Percentiles rank a stretch among this genome's conserved stretches.
Conservation (phyloP, 2,797 vertebrate species). For the Mareca penelope region DNA sequence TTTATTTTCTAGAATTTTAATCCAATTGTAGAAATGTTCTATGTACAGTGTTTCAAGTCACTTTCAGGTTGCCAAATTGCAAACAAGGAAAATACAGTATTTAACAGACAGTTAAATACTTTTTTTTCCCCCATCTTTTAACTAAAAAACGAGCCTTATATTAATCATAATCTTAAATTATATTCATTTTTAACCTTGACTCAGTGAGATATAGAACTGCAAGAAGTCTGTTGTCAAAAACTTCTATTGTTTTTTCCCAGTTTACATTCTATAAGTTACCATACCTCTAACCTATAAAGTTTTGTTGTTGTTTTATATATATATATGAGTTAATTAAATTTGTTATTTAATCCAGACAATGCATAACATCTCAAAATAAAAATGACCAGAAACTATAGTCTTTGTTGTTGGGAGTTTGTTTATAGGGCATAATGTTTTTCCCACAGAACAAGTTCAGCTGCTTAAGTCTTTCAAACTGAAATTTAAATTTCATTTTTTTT, state of each 20-base stretch:
- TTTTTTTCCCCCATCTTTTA: not conserved
- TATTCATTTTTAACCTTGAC: not conserved
- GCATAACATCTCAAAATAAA: not conserved
- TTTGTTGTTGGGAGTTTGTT: not conserved
- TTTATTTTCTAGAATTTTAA: slow-evolving; percentile 32
- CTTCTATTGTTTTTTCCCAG: fast-evolving
- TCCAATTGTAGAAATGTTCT: not conserved
- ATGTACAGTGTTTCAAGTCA: not conserved
- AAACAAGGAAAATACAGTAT: not conserved
- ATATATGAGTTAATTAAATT: not conserved
- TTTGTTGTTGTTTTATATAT: not conserved
- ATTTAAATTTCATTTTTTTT: no score
- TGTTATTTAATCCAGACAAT: not conserved
- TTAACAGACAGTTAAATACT: not conserved
- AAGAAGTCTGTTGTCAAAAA: not conserved
- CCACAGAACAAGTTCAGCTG: not conserved
- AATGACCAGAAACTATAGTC: not conserved
- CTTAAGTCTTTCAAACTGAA: not conserved
- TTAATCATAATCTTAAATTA: not conserved
- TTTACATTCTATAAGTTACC: not conserved
- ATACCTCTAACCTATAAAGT: not conserved
- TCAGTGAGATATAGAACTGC: fast-evolving
- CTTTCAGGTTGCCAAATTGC: not conserved
- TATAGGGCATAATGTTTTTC: not conserved
- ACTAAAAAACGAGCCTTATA: not conserved